phyloP scores from a whole-genome alignment of 2,113 vertebrate genomes.

The Ageneiosus marmoratus region DNA sequence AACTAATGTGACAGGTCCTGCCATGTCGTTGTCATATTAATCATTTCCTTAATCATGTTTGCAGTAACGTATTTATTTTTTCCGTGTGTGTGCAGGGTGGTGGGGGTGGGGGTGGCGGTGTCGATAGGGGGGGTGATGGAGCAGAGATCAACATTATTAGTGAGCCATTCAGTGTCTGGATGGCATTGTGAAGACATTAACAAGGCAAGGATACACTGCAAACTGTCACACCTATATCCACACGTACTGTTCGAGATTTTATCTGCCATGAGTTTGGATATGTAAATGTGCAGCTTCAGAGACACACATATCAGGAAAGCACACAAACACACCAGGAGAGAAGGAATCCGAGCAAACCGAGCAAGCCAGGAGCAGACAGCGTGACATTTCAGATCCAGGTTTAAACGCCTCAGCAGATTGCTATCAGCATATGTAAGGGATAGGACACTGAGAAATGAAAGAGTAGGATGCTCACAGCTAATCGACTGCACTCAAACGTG shows the following conservation, averaged over 20 bases:
- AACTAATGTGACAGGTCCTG: slow-evolving; percentile 61
- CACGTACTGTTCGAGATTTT: slow-evolving; percentile 64
- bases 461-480: slow-evolving; percentile 17
- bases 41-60: slow-evolving; percentile 62
- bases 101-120: background rate
- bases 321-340: background rate
- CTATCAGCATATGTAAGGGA: slow-evolving; percentile 17
- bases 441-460: background rate
- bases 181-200: slow-evolving; percentile 57
- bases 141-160: slow-evolving; percentile 58
- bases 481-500: slow-evolving; percentile 1
- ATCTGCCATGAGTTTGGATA: slow-evolving; percentile 53
- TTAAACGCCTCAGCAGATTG: slow-evolving; percentile 20
- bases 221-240: slow-evolving; percentile 58
- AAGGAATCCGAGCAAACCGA: background rate
- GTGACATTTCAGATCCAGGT: slow-evolving; percentile 18
- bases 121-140: too few relatives aligned
- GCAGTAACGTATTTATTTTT: slow-evolving; percentile 29
- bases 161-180: slow-evolving; percentile 39
- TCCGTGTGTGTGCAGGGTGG: slow-evolving; percentile 27
- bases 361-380: background rate
- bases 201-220: slow-evolving; percentile 58
- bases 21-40: slow-evolving; percentile 57
- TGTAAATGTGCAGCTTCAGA: slow-evolving; percentile 41
- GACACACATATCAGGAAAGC: background rate